phyloP scores from a whole-genome alignment of 2,888 invertebrate species.

The Liodrosophila aerea region DNA sequence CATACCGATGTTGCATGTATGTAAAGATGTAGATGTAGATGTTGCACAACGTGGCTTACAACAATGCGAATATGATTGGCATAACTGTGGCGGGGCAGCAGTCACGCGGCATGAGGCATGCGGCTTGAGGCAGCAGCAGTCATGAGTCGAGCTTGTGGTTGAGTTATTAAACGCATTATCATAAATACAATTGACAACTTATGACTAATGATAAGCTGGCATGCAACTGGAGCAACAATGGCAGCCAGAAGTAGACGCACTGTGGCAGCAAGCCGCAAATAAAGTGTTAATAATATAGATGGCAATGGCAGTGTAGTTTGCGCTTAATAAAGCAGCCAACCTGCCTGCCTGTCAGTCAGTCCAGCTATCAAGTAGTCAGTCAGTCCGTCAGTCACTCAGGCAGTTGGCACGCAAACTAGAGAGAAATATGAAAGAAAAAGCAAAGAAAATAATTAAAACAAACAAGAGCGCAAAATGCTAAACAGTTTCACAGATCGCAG shows the following conservation, averaged over 20 bases:
- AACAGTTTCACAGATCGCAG: slow-evolving; percentile 47
- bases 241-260: slow-evolving; percentile 5
- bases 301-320: slow-evolving; percentile 71
- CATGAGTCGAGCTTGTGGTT: slow-evolving; percentile 56
- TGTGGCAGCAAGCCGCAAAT: slow-evolving; percentile 52
- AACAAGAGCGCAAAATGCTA: slow-evolving; percentile 77
- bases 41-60: slow-evolving; percentile 38
- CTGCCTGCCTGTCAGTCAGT: slow-evolving; percentile 42
- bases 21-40: slow-evolving; percentile 24
- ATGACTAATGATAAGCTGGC: slow-evolving; percentile 75
- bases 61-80: slow-evolving; percentile 34
- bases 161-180: slow-evolving; percentile 75
- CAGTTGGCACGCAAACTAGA: slow-evolving; percentile 59
- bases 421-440: slow-evolving; percentile 52
- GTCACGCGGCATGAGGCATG: neutral
- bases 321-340: slow-evolving; percentile 70
- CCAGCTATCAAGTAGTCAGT: slow-evolving; percentile 13
- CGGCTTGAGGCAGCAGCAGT: slow-evolving; percentile 3
- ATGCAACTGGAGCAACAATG: slow-evolving; percentile 61
- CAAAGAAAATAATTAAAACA: slow-evolving; percentile 77
- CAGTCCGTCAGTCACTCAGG: slow-evolving; percentile 20
- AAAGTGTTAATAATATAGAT: slow-evolving; percentile 79
- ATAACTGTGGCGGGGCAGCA: slow-evolving; percentile 25
- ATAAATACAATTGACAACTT: slow-evolving; percentile 77
- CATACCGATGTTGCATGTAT: slow-evolving; percentile 18